Evolutionary conservation across 2,113 vertebrate species (phyloP).

Genomic region (Thamnaconus septentrionalis): DNA sequence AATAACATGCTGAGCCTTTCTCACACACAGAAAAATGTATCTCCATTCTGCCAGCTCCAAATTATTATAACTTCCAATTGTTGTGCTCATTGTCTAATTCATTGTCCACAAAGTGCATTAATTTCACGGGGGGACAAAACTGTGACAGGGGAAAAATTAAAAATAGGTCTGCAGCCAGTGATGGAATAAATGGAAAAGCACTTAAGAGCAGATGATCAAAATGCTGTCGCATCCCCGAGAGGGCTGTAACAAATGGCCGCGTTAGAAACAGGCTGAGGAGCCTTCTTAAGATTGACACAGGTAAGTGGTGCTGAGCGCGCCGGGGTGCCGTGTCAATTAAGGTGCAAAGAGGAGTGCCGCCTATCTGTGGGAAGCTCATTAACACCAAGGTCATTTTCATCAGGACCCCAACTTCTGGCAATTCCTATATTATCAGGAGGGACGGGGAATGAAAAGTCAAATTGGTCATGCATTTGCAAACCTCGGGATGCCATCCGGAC

Average conservation of each 20-base stretch:
- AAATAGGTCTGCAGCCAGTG: slow-evolving; percentile 26
- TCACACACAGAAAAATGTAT: slow-evolving; percentile 28
- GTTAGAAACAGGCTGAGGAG: slow-evolving; percentile 52
- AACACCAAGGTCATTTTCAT: slow-evolving; percentile 77
- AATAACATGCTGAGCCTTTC: slow-evolving; percentile 24
- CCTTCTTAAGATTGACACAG: slow-evolving; percentile 67
- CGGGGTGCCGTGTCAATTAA: slow-evolving; percentile 65
- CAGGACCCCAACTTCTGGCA: slow-evolving; percentile 65
- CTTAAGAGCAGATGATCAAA: slow-evolving; percentile 44
- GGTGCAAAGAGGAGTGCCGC: slow-evolving; percentile 34
- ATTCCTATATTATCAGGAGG: slow-evolving; percentile 57
- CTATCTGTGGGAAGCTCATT: slow-evolving; percentile 73
- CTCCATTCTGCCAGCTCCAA: slow-evolving; percentile 33
- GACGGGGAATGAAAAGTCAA: slow-evolving; percentile 37
- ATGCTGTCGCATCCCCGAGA: slow-evolving; percentile 36
- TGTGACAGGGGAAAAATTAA: slow-evolving; percentile 38
- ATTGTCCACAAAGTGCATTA: slow-evolving; percentile 43
- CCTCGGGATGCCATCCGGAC: slow-evolving; percentile 15
- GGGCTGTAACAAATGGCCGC: slow-evolving; percentile 57
- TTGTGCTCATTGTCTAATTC: slow-evolving; percentile 42
- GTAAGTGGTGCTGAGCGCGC: slow-evolving; percentile 64
- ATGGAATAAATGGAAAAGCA: slow-evolving; percentile 44
- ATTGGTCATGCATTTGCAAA: slow-evolving; percentile 33
- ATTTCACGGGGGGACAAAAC: slow-evolving; percentile 27
- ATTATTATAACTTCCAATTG: slow-evolving; percentile 40